Conservation (phyloP, 1,140 invertebrate species). For the Brachionus manjavacas region DNA sequence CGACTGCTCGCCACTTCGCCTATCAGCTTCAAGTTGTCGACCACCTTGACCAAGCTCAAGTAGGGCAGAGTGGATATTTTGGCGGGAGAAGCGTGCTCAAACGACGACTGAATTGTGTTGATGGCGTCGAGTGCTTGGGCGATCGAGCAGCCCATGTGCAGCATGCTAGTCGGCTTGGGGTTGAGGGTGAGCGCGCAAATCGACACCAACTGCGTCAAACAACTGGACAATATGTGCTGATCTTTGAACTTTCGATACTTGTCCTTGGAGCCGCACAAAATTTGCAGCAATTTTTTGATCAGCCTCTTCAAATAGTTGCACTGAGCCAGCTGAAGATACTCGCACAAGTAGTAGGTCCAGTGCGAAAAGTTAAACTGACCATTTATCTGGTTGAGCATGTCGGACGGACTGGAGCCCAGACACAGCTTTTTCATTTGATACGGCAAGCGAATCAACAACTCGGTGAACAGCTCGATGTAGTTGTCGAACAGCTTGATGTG, state of each 20-base stretch:
- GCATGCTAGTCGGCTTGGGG: conserved; percentile 47
- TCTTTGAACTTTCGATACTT: conserved; percentile 87
- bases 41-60: background rate
- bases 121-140: conserved; percentile 56
- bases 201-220: conserved; percentile 56
- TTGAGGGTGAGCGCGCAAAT: conserved; percentile 49
- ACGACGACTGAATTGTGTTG: conserved; percentile 80
- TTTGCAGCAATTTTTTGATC: conserved; percentile 69
- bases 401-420: background rate
- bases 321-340: conserved; percentile 84
- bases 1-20: conserved; percentile 82
- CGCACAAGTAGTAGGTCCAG: conserved; percentile 79
- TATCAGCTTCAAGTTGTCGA: conserved; percentile 89
- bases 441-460: conserved; percentile 84
- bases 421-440: conserved; percentile 69
- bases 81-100: conserved; percentile 62
- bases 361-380: conserved; percentile 46
- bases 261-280: conserved; percentile 90
- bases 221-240: conserved; percentile 68
- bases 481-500: conserved; percentile 6
- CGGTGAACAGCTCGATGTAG: conserved; percentile 68
- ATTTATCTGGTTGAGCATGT: background rate
- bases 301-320: conserved; percentile 60
- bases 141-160: conserved; percentile 46
- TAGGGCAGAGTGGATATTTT: background rate